Base-by-base conservation (phyloP, 2,797 vertebrate species). In the Moxostoma hubbsi region DNA sequence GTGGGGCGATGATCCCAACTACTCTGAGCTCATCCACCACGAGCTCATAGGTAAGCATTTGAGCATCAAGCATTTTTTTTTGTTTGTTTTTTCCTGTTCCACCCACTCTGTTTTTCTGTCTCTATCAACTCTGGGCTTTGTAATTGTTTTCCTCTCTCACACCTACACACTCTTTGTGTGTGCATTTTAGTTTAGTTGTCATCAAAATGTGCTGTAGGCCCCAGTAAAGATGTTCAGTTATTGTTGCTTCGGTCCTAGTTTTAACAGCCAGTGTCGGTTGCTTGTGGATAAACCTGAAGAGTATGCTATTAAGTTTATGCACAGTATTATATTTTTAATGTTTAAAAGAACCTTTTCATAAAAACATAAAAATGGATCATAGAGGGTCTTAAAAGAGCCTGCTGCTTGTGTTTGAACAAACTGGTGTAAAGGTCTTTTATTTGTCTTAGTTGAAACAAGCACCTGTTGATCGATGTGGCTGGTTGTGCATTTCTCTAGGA, bases 1-100 rank as follows among this genome's bases (percentile, higher is more conserved):
- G 98, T 99, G 98, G 98, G 97, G 97, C 47, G 97, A 99, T 78
- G 96, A 98, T 88, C 98, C 97, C 65, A 97, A 94, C 92, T 98
- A 98, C 67, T 91, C 95, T 69, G 95, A 98, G 74, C 95, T 99
- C 84, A 98, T 99, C 91, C 98, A 99, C 88, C 95, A 96, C 55
- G 97, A 98, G 75, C 95, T 99, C 72, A 80, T 94, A 94, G 97
- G 98, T 99, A 89, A 91, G 86, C 5, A 46, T 75, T 61, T 50
- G 13, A 58, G 55, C 36, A 57, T 51, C 36, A 36, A 36, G 36
- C 36, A 36, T 36, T 36, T 36, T 36, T 24, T 3, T 36, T 36
- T 1, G 18, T 36, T 36, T 4, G 36, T 36, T 36, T 36, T 36
- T 79, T 74, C 13, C 15, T 67, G 36, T 62, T 58, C 70, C 46